These are phyloP conservation scores for Megastigmus dorsalis DNA, from an alignment of 2,888 invertebrate species.

Conservation along the genomic window DNA sequence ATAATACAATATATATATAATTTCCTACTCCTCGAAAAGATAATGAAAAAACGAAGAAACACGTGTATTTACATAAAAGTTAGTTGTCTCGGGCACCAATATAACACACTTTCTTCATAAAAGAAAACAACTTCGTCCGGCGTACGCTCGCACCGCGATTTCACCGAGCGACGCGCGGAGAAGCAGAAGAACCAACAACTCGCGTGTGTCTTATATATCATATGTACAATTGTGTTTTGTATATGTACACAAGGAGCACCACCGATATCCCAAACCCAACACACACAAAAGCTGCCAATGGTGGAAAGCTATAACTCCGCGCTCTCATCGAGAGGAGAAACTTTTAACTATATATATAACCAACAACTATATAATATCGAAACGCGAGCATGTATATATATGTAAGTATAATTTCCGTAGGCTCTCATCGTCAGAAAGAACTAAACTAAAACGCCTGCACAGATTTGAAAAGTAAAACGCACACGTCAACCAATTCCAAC, in stretches of 20 bases:
- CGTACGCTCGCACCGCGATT: too few species aligned
- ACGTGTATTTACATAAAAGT: conserved; percentile 14
- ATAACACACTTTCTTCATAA: too few species aligned
- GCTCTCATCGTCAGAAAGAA: background rate
- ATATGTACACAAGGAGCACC: conserved; percentile 21
- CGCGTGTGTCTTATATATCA: too few species aligned
- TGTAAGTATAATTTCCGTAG: background rate
- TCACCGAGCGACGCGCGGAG: too few species aligned
- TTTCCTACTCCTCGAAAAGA: background rate
- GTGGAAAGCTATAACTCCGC: background rate
- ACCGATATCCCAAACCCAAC: conserved; percentile 1
- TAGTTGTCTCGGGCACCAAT: too few species aligned
- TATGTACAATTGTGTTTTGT: background rate
- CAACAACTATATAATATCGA: background rate
- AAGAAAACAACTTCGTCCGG: too few species aligned
- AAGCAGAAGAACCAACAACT: too few species aligned
- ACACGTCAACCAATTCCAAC: conserved; percentile 8
- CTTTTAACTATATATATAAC: background rate
- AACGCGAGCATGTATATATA: background rate
- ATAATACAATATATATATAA: too few species aligned
- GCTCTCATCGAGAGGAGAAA: too few species aligned
- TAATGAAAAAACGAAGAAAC: background rate
- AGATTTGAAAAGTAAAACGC: conserved; percentile 12
- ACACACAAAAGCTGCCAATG: conserved; percentile 12
- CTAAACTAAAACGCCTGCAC: too few species aligned